phyloP scores from a whole-genome alignment of 2,888 invertebrate species.

The Acronicta alni region DNA sequence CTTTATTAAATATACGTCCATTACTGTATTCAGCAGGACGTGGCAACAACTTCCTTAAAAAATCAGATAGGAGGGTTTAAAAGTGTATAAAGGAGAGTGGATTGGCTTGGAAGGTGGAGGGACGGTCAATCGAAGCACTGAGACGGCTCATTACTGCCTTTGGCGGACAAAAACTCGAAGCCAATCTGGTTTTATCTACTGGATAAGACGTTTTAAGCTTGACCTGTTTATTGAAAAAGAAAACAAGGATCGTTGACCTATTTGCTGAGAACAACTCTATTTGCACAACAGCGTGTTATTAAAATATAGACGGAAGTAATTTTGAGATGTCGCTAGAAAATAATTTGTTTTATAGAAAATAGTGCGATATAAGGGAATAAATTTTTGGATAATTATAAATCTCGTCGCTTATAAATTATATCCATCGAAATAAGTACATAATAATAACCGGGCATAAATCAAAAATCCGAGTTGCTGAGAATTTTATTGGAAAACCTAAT shows the following conservation, averaged over 20 bases:
- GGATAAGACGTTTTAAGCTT: slow-evolving; percentile 52
- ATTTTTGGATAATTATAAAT: no score
- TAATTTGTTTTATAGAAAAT: no score
- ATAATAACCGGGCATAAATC: no score
- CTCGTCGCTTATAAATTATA: no score
- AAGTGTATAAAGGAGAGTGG: slow-evolving; percentile 81
- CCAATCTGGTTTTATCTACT: slow-evolving; percentile 57
- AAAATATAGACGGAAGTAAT: slow-evolving; percentile 17
- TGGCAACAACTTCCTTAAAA: slow-evolving; percentile 69
- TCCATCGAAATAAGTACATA: no score
- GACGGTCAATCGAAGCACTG: slow-evolving; percentile 85
- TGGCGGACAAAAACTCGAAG: slow-evolving; percentile 62
- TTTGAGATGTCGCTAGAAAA: slow-evolving; percentile 1
- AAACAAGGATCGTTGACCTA: slow-evolving; percentile 40
- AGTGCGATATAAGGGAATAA: no score
- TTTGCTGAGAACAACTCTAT: slow-evolving; percentile 36
- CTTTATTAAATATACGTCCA: slow-evolving; percentile 20
- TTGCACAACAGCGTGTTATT: slow-evolving; percentile 21
- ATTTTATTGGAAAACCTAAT: no score
- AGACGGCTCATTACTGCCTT: slow-evolving; percentile 81
- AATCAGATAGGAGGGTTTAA: slow-evolving; percentile 74
- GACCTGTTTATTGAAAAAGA: slow-evolving; percentile 52
- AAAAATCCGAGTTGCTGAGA: no score
- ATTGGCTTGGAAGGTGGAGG: slow-evolving; percentile 74
- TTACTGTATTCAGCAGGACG: slow-evolving; percentile 46